Evolutionary conservation across 1,140 invertebrate genomes (phyloP), one percentile per base, ranked within the genome.

Genomic region (Trigoniulus corallinus): DNA sequence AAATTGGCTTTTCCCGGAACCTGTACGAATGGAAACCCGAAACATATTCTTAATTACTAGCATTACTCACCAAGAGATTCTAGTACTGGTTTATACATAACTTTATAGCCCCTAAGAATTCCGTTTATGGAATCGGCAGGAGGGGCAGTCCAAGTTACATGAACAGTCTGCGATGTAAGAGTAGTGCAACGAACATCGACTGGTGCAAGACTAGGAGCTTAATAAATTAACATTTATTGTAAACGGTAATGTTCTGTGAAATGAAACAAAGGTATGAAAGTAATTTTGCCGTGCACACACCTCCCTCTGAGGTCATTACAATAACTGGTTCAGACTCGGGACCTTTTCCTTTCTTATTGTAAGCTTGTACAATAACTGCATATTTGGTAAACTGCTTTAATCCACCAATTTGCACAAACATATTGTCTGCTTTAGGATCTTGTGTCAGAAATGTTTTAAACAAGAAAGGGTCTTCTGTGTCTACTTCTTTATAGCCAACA

Each of bases 41-140:
- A n/a, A n/a, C n/a, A n/a, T n/a, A n/a, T n/a, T n/a, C n/a, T n/a
- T n/a, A n/a, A n/a, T n/a, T n/a, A n/a, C n/a, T n/a, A n/a, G n/a
- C n/a, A n/a, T 34, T 34, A 34, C 29, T 15, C 29, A 34, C 29
- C 29, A 34, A 7, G 15, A 7, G 7, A 34, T 34, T 34, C 29
- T 34, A 7, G 7, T 15, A 15, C 29, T 34, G 29, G 7, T 15
- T 34, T 34, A 61, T 83, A 85, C 20, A 82, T 71, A 41, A 92
- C 75, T 69, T 88, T 88, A 67, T 89, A 93, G 13, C 87, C 87
- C 58, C 83, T 76, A 58, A 92, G 77, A 21, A 83, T 74, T 25
- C 88, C 87, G 57, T 88, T 84, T 53, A 86, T 78, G 26, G 78
- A 76, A 62, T 81, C 76, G 18, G 77, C 67, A 0, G 82, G 81